These are phyloP conservation scores for Nerophis ophidion DNA, from an alignment of 2,113 vertebrate genomes.

Conservation along the genomic window DNA sequence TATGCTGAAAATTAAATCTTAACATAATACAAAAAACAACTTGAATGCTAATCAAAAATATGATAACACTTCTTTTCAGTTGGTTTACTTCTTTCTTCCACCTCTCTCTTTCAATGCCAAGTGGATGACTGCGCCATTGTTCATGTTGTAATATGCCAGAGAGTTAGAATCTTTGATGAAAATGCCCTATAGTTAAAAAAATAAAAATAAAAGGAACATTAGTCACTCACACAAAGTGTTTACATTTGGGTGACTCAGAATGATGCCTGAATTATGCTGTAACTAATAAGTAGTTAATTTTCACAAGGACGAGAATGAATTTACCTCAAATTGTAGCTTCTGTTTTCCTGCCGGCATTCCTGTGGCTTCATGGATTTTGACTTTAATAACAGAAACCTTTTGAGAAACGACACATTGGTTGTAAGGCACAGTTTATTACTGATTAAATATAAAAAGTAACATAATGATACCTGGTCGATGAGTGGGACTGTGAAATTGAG, in stretches of 20 bases:
- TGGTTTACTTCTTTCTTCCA: conserved; percentile 89
- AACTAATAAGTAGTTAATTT: background rate
- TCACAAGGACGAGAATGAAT: background rate
- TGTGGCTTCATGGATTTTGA: conserved; percentile 97
- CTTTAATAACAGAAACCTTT: conserved; percentile 98
- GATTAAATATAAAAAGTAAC: background rate
- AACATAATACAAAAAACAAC: conserved; percentile 5
- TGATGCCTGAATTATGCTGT: background rate
- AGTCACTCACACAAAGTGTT: background rate
- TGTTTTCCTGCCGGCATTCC: conserved; percentile 98
- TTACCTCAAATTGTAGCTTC: conserved; percentile 95
- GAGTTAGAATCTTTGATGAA: conserved; percentile 99
- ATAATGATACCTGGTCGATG: conserved; percentile 84
- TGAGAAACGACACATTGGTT: conserved; percentile 11
- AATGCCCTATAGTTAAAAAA: conserved; percentile 79
- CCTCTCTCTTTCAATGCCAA: conserved; percentile 97
- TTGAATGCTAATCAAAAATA: background rate
- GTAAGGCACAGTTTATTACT: background rate
- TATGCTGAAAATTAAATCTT: conserved; percentile 15
- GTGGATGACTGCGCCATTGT: conserved; percentile 87
- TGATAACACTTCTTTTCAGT: background rate
- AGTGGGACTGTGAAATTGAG: conserved; percentile 93
- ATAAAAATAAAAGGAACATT: background rate
- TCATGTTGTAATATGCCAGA: conserved; percentile 98
- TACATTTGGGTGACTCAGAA: background rate